These are phyloP conservation scores for Cerastis rubricosa DNA, from an alignment of 2,888 invertebrate genomes.

Conservation along the genomic window DNA sequence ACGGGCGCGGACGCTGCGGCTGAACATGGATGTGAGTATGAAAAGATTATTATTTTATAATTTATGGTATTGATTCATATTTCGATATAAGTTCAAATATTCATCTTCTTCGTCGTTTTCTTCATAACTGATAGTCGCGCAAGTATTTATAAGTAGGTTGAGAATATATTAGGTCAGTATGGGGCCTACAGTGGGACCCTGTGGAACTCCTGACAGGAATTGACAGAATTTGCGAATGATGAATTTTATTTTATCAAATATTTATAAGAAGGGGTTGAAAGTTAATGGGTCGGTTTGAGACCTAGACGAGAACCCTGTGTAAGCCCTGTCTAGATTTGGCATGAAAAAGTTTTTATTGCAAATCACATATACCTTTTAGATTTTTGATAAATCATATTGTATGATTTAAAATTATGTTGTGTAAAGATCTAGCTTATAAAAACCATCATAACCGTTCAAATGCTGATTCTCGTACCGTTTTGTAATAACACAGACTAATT, in stretches of 20 bases:
- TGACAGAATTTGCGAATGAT: background rate
- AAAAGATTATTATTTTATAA: background rate
- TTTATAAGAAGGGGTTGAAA: background rate
- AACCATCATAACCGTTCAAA: background rate
- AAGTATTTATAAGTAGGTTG: background rate
- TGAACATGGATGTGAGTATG: slow-evolving; percentile 85
- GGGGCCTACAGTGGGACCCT: slow-evolving; percentile 23
- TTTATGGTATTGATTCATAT: background rate
- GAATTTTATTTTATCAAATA: background rate
- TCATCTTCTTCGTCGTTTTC: background rate
- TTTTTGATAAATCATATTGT: background rate
- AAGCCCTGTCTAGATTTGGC: background rate
- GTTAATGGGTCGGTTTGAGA: background rate
- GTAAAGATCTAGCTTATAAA: background rate
- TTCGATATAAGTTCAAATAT: background rate
- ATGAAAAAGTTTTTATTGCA: background rate
- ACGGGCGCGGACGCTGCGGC: slow-evolving; percentile 78
- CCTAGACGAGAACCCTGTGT: background rate
- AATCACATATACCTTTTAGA: background rate
- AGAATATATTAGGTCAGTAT: background rate
- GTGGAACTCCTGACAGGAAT: background rate
- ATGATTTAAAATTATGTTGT: no score
- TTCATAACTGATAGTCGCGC: background rate
- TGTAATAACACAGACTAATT: background rate
- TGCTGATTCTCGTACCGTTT: background rate